These are phyloP conservation scores for Calliphora vomitoria DNA, from an alignment of 2,888 invertebrate genomes.

Conservation along the genomic window DNA sequence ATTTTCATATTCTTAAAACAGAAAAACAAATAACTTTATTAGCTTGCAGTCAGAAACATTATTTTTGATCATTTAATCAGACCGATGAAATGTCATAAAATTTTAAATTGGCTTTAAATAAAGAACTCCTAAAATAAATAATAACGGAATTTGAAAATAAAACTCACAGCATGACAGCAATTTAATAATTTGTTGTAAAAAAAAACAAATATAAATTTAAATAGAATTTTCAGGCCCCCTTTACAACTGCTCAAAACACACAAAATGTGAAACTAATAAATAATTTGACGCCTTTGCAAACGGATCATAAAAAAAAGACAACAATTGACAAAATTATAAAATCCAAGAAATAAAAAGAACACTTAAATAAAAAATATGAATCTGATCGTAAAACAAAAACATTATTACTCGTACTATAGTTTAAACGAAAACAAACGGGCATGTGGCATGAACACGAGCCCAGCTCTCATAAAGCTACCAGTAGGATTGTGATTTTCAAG, in stretches of 20 bases:
- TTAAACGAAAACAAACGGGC: not conserved
- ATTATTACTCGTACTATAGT: not conserved
- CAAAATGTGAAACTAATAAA: constrained; percentile 32
- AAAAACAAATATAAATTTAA: not conserved
- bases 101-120: not conserved
- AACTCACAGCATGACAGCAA: constrained; percentile 51
- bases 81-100: not conserved
- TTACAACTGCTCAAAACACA: not conserved
- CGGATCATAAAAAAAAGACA: constrained; percentile 26
- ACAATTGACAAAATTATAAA: constrained; percentile 56
- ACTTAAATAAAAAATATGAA: constrained; percentile 25
- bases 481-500: constrained; percentile 15
- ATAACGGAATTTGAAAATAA: constrained; percentile 28
- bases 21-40: not conserved
- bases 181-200: not conserved
- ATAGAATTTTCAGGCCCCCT: not conserved
- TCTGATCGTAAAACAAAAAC: constrained; percentile 45
- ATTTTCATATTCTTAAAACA: not conserved
- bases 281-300: constrained; percentile 61
- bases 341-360: constrained; percentile 16
- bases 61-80: constrained; percentile 24
- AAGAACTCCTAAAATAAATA: constrained; percentile 3
- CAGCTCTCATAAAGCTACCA: not conserved
- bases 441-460: not conserved
- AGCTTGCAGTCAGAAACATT: not conserved